Percentiles rank a stretch among this genome's conserved stretches.
phyloP scores from a whole-genome alignment of 2,888 invertebrate species.

The Marronus borbonicus region DNA sequence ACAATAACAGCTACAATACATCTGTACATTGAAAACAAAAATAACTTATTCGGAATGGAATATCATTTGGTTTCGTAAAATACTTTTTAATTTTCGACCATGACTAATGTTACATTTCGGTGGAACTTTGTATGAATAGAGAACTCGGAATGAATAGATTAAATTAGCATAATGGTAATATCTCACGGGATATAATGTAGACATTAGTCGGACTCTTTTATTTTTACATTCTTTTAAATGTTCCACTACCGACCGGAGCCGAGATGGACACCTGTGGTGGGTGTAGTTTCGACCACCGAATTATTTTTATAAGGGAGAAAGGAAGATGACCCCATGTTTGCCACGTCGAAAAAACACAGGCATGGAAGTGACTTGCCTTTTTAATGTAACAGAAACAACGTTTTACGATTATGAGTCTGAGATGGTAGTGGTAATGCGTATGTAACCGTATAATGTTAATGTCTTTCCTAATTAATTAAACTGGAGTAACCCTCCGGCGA shows the following conservation, averaged over 20 bases:
- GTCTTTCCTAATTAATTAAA: slow-evolving; percentile 23
- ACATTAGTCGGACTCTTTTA: slow-evolving; percentile 56
- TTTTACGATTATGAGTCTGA: slow-evolving; percentile 22
- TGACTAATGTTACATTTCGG: slow-evolving; percentile 49
- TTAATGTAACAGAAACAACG: not conserved
- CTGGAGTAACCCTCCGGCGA: not conserved
- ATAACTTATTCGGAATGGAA: slow-evolving; percentile 43
- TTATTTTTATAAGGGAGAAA: slow-evolving; percentile 14
- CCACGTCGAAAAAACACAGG: slow-evolving; percentile 20
- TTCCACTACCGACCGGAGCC: slow-evolving; percentile 54
- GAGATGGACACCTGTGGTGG: slow-evolving; percentile 56
- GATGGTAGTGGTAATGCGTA: slow-evolving; percentile 8
- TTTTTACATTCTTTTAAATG: slow-evolving; percentile 55
- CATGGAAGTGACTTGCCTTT: slow-evolving; percentile 2
- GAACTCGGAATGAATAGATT: slow-evolving; percentile 46
- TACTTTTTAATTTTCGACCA: slow-evolving; percentile 45
- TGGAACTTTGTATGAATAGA: slow-evolving; percentile 48
- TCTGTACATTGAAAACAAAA: slow-evolving; percentile 41
- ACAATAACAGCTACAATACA: slow-evolving; percentile 3
- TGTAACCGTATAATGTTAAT: slow-evolving; percentile 28
- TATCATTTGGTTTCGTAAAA: slow-evolving; percentile 48
- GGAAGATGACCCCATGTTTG: slow-evolving; percentile 13
- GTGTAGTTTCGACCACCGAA: slow-evolving; percentile 50
- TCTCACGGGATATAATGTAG: slow-evolving; percentile 58
- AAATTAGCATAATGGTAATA: slow-evolving; percentile 53